Evolutionary conservation across 1,140 invertebrate species (phyloP).

Genomic region (Aphaenogaster ashmeadi): DNA sequence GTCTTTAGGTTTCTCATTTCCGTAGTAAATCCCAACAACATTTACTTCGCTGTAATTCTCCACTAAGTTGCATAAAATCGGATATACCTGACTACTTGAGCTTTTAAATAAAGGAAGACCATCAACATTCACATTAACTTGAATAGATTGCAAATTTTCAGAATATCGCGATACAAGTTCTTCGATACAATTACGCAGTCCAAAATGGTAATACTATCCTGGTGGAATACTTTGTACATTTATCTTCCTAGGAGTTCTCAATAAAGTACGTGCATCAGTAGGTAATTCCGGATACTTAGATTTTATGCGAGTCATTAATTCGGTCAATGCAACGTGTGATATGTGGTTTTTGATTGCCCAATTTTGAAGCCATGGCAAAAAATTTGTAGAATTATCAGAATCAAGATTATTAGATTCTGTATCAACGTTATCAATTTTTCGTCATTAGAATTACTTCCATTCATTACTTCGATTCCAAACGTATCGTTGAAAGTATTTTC

Average conservation of each 20-base stretch:
- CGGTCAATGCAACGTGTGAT: background rate
- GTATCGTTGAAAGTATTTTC: constrained; percentile 2
- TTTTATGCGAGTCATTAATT: constrained; percentile 1
- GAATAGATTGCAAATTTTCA: background rate
- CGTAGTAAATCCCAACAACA: background rate
- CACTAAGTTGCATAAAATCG: background rate
- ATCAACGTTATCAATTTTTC: background rate
- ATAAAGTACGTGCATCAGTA: constrained; percentile 1
- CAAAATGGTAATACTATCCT: constrained; percentile 16
- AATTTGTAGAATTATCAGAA: background rate
- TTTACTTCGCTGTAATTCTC: constrained; percentile 4
- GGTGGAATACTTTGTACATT: background rate
- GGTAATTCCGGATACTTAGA: background rate
- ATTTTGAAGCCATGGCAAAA: background rate
- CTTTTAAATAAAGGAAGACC: background rate
- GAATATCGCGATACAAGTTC: constrained; percentile 18
- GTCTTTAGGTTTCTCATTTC: background rate
- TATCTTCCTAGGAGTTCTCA: constrained; percentile 4
- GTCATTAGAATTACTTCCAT: constrained; percentile 3
- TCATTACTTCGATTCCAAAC: background rate
- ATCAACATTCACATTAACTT: constrained; percentile 10
- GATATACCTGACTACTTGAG: background rate
- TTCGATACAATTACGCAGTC: background rate
- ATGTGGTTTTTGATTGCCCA: background rate
- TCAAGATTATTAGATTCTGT: background rate